Evolutionary conservation across 2,113 vertebrate genomes (phyloP).

Genomic region (Chrysemys picta): DNA sequence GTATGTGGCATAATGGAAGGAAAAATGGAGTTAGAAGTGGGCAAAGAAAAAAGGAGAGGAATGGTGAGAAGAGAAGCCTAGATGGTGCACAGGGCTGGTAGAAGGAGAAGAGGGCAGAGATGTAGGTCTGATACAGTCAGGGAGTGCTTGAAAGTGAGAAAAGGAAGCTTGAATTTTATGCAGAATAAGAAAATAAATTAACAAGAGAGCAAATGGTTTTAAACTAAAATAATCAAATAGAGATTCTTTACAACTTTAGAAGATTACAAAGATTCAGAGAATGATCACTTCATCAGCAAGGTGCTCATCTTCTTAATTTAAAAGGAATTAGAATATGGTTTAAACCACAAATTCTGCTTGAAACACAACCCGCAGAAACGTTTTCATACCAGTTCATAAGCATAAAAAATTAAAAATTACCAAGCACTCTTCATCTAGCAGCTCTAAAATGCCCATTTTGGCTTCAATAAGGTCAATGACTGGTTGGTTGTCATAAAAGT

Average conservation of each 20-base stretch:
- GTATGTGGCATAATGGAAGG: neutral
- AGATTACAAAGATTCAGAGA: neutral
- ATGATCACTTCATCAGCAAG: neutral
- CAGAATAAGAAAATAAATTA: neutral
- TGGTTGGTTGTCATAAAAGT: slow-evolving; percentile 97
- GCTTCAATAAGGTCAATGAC: slow-evolving; percentile 98
- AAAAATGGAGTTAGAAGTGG: neutral
- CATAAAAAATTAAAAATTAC: slow-evolving; percentile 74
- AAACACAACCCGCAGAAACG: neutral
- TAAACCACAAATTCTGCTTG: neutral
- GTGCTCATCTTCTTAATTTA: neutral
- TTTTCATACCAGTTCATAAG: neutral
- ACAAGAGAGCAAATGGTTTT: neutral
- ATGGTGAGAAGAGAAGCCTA: neutral
- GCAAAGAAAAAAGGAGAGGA: neutral
- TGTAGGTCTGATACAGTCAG: neutral
- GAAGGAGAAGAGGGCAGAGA: neutral
- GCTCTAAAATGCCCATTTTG: slow-evolving; percentile 95
- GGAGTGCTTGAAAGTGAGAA: neutral
- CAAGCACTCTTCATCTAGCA: slow-evolving; percentile 97
- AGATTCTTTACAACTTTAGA: neutral
- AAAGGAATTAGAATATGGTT: neutral
- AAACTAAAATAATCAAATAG: neutral
- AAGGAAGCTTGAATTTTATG: neutral
- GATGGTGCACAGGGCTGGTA: neutral